Conservation (phyloP, 2,797 vertebrate species). For the Sardinella longiceps region DNA sequence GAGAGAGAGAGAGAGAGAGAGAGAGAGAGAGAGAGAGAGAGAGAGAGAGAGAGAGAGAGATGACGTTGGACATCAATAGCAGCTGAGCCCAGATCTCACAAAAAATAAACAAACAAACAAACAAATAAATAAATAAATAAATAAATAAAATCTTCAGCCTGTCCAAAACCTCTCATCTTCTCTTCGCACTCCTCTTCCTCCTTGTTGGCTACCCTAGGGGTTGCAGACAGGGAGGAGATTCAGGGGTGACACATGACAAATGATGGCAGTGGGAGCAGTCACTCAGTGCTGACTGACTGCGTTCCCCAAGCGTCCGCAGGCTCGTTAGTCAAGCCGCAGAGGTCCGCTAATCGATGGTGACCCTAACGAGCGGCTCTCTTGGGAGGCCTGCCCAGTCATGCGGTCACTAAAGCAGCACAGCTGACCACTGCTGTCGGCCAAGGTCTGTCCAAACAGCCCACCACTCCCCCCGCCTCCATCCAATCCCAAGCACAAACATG, state of each 20-base stretch:
- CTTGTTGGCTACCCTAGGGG: not conserved
- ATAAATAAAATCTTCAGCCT: not conserved
- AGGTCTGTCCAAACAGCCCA: not conserved
- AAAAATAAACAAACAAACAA: not conserved
- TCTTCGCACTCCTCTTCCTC: not conserved
- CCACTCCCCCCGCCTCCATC: not conserved
- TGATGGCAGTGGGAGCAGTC: slow-evolving; percentile 38
- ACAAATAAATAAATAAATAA: not conserved
- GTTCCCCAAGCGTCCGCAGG: slow-evolving; percentile 39
- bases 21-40: not conserved
- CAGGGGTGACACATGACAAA: slow-evolving; percentile 41
- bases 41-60: not conserved
- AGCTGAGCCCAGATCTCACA: not conserved
- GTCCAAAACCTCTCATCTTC: not conserved
- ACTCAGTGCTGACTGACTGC: slow-evolving; percentile 38
- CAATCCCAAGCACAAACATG: slow-evolving; percentile 13
- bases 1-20: too few species aligned
- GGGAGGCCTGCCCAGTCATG: slow-evolving; percentile 31
- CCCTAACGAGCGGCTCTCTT: slow-evolving; percentile 37
- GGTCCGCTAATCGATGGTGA: slow-evolving; percentile 49
- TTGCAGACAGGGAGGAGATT: not conserved
- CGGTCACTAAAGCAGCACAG: slow-evolving; percentile 30
- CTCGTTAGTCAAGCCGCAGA: slow-evolving; percentile 51
- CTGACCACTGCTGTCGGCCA: not conserved
- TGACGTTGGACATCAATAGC: not conserved